phyloP scores from a whole-genome alignment of 2,113 vertebrate genomes.

The Pelecanoides urinatrix region DNA sequence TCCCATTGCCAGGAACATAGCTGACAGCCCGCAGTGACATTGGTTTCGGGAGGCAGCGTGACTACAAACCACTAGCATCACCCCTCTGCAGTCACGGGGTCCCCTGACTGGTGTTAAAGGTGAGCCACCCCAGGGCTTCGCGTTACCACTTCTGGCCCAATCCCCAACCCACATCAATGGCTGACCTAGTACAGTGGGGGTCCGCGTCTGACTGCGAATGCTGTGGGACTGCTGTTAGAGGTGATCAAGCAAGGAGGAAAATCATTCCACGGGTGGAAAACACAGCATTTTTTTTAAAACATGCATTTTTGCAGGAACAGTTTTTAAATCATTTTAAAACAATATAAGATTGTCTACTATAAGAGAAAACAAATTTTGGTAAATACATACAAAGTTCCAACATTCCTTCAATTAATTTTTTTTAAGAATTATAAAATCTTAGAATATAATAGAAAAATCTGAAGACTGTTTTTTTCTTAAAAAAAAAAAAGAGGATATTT shows the following conservation, averaged over 20 bases:
- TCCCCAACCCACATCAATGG: fast-evolving
- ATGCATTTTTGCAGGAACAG: background rate
- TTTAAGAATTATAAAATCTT: background rate
- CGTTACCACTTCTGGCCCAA: background rate
- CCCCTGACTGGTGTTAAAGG: background rate
- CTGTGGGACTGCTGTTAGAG: background rate
- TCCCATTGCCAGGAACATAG: background rate
- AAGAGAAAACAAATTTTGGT: background rate
- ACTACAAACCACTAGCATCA: background rate
- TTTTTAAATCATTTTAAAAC: background rate
- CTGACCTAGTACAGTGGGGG: background rate
- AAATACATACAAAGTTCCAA: background rate
- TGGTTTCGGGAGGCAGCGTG: background rate
- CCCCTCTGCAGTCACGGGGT: background rate
- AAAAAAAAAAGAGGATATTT: background rate
- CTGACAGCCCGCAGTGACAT: background rate
- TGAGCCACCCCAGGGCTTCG: background rate
- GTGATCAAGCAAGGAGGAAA: background rate
- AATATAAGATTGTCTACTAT: background rate
- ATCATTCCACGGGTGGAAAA: background rate
- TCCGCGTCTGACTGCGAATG: fast-evolving
- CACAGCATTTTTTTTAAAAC: fast-evolving
- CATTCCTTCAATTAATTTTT: background rate
- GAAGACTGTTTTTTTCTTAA: background rate
- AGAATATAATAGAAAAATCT: background rate